Base-by-base conservation (phyloP, 2,888 invertebrate species). In the Agrypnus murinus region DNA sequence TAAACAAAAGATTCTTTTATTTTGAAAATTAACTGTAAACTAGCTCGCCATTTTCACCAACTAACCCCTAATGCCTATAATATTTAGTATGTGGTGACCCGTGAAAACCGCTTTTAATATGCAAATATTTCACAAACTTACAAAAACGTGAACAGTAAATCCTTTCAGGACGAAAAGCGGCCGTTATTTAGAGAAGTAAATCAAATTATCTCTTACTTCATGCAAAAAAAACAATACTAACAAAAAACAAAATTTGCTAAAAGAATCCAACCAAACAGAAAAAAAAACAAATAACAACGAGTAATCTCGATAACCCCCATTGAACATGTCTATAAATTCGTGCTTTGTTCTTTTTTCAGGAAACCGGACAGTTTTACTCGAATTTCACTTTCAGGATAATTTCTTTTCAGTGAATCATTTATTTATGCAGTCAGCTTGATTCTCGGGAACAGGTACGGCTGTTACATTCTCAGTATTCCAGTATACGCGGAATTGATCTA, bases 371-470 rank as follows among this genome's bases (percentile, higher is more conserved):
- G 19, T 58, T 65, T 43, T 36, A 17, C 17, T n/a, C 5, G 58
- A 46, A 65, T 57, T 58, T 58, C 48, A 58, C 58, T 57, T 65
- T 65, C 46, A 31, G 25, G 34, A 48, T 58, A 58, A 65, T 58
- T 58, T 48, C 46, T 57, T 57, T 48, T 65, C 57, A 34, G 19
- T 32, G 65, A 65, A 57, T 50, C 50, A 17, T 19, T 50, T 19
- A 50, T 31, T 50, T 31, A 50, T 32, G 10, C 50, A 50, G n/a
- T 31, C 1, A 25, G 50, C 31, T 50, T 50, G 25, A 25, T 50
- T 31, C 46, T 2, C 9, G 46, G 19, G n/a, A 46, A 46, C 31
- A 31, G 50, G 31, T 25, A 31, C 31, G 31, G 31, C 31, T 25
- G 8, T 31, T 25, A 25, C 19, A 31, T 50, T 50, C 50, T 25